Base-by-base conservation (phyloP, 2,797 vertebrate genomes). In the Poecilia gillii region DNA sequence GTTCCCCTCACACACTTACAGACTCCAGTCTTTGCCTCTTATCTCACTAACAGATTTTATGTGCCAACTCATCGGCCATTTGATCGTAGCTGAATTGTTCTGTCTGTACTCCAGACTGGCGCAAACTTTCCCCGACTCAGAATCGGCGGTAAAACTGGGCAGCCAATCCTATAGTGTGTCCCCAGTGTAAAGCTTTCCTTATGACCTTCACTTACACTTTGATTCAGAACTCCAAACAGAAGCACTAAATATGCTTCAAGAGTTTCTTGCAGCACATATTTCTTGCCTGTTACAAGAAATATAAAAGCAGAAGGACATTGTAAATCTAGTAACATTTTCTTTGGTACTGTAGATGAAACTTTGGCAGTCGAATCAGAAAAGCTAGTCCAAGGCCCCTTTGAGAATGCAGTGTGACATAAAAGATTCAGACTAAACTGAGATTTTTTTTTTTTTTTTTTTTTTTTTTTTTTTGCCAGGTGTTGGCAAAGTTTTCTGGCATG, bases 201-300 rank as follows among this genome's bases (percentile, higher is more conserved):
- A 33, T 33, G 28, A 62, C n/a, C 57, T 62, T 62, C 57, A 62
- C 28, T 31, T 33, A 14, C 25, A 16, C 57, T 59, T 59, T 28
- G 3, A 28, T 31, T 59, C 57, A 59, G 9, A 59, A 16, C 57
- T 31, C 28, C 57, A 62, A 62, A 62, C 53, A 57, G 53, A 39
- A 66, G 62, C 33, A 33, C 62, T 20, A 36, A 66, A 39, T 66
- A 33, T 39, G 33, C 62, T 39, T 18, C 33, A 3, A 20, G 62
- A 66, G 31, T 36, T 33, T 39, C 6, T 64, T 66, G 33, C 62
- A 39, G 33, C 25, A 57, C 53, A 57, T 28, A 62, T 64, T 64
- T 64, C 59, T 64, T 59, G 31, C 31, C 59, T 36, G 4, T 64
- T 64, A 64, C 59, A 71, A 62, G 45, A 62, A 70, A 79, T 75